phyloP scores from a whole-genome alignment of 2,797 vertebrate genomes.

The Corythornis leucogaster region DNA sequence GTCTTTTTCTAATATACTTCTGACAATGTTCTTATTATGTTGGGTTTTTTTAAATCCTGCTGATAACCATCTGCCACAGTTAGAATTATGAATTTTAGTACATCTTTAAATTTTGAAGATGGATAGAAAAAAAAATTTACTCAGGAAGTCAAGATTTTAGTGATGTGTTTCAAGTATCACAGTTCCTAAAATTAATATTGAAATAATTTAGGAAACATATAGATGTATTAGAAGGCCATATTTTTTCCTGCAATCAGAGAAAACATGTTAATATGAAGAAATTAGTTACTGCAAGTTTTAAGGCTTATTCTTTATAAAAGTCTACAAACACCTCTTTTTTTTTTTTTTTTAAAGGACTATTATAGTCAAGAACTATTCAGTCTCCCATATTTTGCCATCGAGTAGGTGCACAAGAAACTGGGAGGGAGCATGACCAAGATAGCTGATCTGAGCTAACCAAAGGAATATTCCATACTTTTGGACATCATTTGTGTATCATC shows the following conservation, averaged over 20 bases:
- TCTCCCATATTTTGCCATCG: not conserved
- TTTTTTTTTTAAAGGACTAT: too few species aligned
- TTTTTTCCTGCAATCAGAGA: not conserved
- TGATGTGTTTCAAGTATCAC: not conserved
- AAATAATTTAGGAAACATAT: not conserved
- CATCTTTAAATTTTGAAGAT: not conserved
- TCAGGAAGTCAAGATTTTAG: not conserved
- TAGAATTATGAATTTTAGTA: slow-evolving; percentile 2
- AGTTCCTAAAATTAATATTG: not conserved
- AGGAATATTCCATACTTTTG: too few species aligned
- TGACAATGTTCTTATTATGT: not conserved
- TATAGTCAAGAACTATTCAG: not conserved
- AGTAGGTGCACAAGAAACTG: not conserved
- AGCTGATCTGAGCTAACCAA: too few species aligned
- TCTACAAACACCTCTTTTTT: not conserved
- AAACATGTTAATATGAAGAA: not conserved
- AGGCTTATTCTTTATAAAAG: not conserved
- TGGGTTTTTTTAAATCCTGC: not conserved
- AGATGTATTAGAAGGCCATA: not conserved
- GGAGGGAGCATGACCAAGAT: too few species aligned
- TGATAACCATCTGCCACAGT: not conserved
- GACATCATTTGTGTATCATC: not conserved
- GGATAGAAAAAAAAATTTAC: not conserved
- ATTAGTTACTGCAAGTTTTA: not conserved
- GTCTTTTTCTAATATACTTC: not conserved